A percentile compares a stretch with the other conserved stretches of the same genome.
Conservation (phyloP, 1,140 invertebrate species). For the Mercenaria mercenaria region DNA sequence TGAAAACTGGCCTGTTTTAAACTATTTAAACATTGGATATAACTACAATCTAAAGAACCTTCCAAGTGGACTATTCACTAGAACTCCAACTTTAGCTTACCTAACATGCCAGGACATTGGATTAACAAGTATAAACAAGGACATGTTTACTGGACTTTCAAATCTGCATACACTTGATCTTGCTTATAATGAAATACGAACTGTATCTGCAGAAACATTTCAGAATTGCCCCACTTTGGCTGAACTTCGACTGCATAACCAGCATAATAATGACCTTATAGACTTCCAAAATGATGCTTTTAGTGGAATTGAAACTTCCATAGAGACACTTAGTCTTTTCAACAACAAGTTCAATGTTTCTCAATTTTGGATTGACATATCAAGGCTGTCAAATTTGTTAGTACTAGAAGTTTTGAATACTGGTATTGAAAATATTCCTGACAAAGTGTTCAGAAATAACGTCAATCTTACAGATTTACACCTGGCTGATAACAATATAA, state of each 20-base stretch:
- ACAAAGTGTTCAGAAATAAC: slow-evolving; percentile 68
- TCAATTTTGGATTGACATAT: slow-evolving; percentile 68
- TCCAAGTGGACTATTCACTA: slow-evolving; percentile 92
- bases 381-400: slow-evolving; percentile 59
- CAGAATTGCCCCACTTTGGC: slow-evolving; percentile 55
- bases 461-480: slow-evolving; percentile 61
- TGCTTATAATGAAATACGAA: slow-evolving; percentile 68
- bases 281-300: slow-evolving; percentile 32
- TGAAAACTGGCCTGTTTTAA: slow-evolving; percentile 64
- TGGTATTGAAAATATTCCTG: slow-evolving; percentile 66
- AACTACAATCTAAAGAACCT: slow-evolving; percentile 92
- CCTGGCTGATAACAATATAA: slow-evolving; percentile 70
- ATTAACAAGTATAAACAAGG: slow-evolving; percentile 91
- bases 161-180: slow-evolving; percentile 72
- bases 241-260: slow-evolving; percentile 65
- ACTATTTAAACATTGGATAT: slow-evolving; percentile 96
- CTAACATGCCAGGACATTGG: slow-evolving; percentile 96
- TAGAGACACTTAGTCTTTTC: slow-evolving; percentile 59
- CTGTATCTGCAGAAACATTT: slow-evolving; percentile 70
- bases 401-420: slow-evolving; percentile 62
- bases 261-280: not conserved
- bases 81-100: slow-evolving; percentile 93
- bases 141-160: slow-evolving; percentile 87
- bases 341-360: slow-evolving; percentile 54
- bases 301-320: slow-evolving; percentile 57